Evolutionary conservation across 2,113 vertebrate species (phyloP), one percentile per base, ranked within the genome.

Genomic region (Eudyptes chrysolophus): DNA sequence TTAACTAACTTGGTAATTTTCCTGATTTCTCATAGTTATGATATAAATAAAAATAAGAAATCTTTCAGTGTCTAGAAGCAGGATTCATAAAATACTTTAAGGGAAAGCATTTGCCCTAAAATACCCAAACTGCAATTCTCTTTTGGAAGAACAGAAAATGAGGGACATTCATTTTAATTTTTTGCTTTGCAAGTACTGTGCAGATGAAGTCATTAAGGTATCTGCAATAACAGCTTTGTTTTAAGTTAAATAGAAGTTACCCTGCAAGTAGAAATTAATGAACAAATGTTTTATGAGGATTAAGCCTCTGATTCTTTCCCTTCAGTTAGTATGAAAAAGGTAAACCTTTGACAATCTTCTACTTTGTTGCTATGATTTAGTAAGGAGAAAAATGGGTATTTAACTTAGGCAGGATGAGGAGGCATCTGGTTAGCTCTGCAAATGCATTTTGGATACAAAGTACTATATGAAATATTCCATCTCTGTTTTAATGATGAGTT

Each of bases 1-100:
- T 84, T 90, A 90, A 90, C 38, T 15, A 80, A 64, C 68, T 92
- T 84, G 40, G 66, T 84, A 84, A 93, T 90, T 90, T 96, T 78
- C 64, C 32, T 24, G 24, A 60, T 84, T 93, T 80, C 60, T 93
- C 54, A n/a, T 42, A 68, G 42, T 46, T 83, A 42, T 14, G 62
- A 54, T 80, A 48, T 30, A 86, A 88, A 75, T 79, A 89, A 82
- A 89, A 21, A 22, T n/a, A 49, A 55, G 64, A 30, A 80, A 32
- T 71, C 8, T 85, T 80, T 70, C 46, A 3, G 2, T 61, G 32
- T 30, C 46, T 65, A 68, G 55, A 60, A 93, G 18, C 9, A 84
- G 32, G 49, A 71, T 44, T 79, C 58, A 46, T 25, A 44, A 51
- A 69, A 48, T 93, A 42, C 34, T 77, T 62, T 4, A 40, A 87